Base-by-base conservation (phyloP, 2,113 vertebrate genomes). In the Climacteris rufus region DNA sequence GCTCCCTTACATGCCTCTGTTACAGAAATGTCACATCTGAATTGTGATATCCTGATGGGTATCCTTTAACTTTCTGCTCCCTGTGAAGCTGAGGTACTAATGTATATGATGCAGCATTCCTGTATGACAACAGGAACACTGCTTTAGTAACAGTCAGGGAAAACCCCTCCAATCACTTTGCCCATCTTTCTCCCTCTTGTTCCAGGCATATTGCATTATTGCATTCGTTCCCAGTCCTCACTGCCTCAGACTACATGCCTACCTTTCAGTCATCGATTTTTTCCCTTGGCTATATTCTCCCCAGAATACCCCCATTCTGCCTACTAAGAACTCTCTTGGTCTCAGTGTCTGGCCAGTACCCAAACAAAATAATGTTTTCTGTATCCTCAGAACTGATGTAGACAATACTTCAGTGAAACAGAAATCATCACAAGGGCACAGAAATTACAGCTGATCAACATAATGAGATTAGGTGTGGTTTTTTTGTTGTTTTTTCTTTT, bases 381-480 rank as follows among this genome's bases (percentile, higher is more conserved):
- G 2, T 14, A 16, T n/a, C 23, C 35, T 78, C 52, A 71, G 61
- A 70, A 61, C 10, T 39, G 35, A 33, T 40, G 13, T 33, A 35
- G 33, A 30, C 14, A 47, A n/a, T 33, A 50, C 10, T 70, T 76
- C 16, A 50, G 28, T 3, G 5, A 42, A 71, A 27, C 30, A 39
- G 33, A 81, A 87, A 44, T 22, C 15, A 63, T 39, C 18, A 77
- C 1, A 1, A 2, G 10, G 28, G 13, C 11, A n/a, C 8, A 64
- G 9, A 23, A 79, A 37, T 85, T 40, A 61, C 12, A 60, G 5
- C 25, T 63, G 6, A 27, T 68, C 39, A n/a, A 17, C 33, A 59
- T 39, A 81, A 65, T 0, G 0, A 14, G 30, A 49, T 13, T 33
- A 21, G 13, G 7, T n/a, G n/a, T n/a, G n/a, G n/a, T n/a, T n/a